phyloP scores from a whole-genome alignment of 2,113 vertebrate genomes.

The Stigmatopora nigra region DNA sequence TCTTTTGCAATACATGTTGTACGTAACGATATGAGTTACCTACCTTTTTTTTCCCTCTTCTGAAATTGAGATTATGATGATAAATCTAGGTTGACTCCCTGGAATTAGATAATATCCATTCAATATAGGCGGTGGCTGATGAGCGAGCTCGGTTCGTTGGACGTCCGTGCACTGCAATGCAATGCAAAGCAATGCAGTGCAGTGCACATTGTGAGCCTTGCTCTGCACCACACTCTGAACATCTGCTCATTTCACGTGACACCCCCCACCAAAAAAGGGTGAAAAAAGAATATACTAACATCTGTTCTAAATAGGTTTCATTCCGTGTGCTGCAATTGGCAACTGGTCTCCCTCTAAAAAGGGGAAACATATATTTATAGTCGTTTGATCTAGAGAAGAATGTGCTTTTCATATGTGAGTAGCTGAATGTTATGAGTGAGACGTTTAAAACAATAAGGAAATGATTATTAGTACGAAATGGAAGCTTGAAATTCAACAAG shows the following conservation, averaged over 20 bases:
- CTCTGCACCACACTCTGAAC: slow-evolving; percentile 52
- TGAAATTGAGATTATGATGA: too few relatives aligned
- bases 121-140: not conserved
- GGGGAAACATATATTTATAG: slow-evolving; percentile 37
- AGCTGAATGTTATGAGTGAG: not conserved
- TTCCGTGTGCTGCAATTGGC: slow-evolving; percentile 81
- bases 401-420: not conserved
- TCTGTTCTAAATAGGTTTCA: slow-evolving; percentile 87
- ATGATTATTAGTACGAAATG: not conserved
- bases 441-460: not conserved
- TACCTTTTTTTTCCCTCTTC: slow-evolving; percentile 28
- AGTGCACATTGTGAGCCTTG: slow-evolving; percentile 48
- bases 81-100: not conserved
- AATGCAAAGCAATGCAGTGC: slow-evolving; percentile 51
- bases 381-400: not conserved
- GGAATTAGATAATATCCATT: not conserved
- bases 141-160: not conserved
- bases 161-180: slow-evolving; percentile 28
- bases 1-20: not conserved
- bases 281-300: slow-evolving; percentile 77
- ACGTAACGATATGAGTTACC: not conserved
- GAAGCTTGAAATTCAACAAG: not conserved
- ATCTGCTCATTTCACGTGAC: slow-evolving; percentile 89
- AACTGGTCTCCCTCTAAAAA: slow-evolving; percentile 49
- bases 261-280: slow-evolving; percentile 32